Evolutionary conservation across 2,113 vertebrate genomes (phyloP), one percentile per base, ranked within the genome.

Genomic region (Lophotis ruficrista): DNA sequence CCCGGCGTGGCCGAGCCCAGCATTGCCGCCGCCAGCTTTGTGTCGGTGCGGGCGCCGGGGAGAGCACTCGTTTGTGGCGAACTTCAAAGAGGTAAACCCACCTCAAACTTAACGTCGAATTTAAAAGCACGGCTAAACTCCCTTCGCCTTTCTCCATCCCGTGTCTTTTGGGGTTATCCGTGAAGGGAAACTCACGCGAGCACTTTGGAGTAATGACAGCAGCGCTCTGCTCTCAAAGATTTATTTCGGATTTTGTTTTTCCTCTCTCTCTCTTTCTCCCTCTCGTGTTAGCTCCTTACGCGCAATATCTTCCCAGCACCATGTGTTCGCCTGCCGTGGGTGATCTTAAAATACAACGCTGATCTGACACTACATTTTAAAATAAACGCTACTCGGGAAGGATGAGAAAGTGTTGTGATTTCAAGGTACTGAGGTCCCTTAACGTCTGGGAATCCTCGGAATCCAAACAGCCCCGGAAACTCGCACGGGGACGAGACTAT

Each of bases 1-100:
- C 99, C 97, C 98, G 98, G 22, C 96, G 99, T 98, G 99, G 99
- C 97, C 97, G 95, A 41, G 91, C 8, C 57, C 83, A 89, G 96
- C 97, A 98, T 92, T 94, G 85, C 98, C 91, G 16, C 93, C 97
- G 81, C 92, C 58, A 58, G 83, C 96, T 96, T 82, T 73, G 94
- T 93, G n/a, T 53, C 5, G 48, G 38, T 62, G 69, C 65, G 30
- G 6, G 80, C 80, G 51, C 69, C 51, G 71, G 8, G 66, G 75
- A 18, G 7, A 57, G 95, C 87, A 94, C 94, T 76, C 89, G 56
- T 62, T 77, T 90, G 96, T 3, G 84, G 93, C 92, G 60, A 97
- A 97, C 98, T 98, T 93, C 93, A 85, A 87, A 94, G 96, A 93
- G 37, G 89, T 97, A n/a, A 98, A 97, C 97, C 97, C 98, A 97